These are phyloP conservation scores for Pomacea canaliculata DNA, from an alignment of 2,888 invertebrate genomes.

Conservation along the genomic window DNA sequence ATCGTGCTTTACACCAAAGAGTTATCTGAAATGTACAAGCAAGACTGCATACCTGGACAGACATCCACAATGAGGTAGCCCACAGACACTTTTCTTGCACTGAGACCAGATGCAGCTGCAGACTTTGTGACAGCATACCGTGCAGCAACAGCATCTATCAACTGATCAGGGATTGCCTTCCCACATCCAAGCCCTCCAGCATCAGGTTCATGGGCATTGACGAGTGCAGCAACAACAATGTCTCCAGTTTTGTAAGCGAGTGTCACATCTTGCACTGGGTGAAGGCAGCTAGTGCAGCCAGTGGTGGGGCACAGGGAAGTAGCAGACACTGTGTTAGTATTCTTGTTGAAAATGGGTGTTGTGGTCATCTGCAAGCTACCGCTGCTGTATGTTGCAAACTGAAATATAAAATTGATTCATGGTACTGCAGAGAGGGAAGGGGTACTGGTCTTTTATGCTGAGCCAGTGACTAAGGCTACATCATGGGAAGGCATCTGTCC, in stretches of 20 bases:
- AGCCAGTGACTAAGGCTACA: too few relatives aligned
- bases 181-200: slow-evolving; percentile 51
- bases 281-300: slow-evolving; percentile 51
- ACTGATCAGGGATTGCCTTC: slow-evolving; percentile 32
- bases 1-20: too few relatives aligned
- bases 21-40: too few relatives aligned
- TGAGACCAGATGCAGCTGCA: slow-evolving; percentile 29
- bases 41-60: slow-evolving; percentile 39
- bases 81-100: slow-evolving; percentile 44
- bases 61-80: slow-evolving; percentile 55
- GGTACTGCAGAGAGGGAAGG: not conserved
- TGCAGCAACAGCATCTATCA: slow-evolving; percentile 53
- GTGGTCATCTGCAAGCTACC: slow-evolving; percentile 35
- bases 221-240: slow-evolving; percentile 51
- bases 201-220: slow-evolving; percentile 48
- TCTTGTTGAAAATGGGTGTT: slow-evolving; percentile 36
- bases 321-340: slow-evolving; percentile 36
- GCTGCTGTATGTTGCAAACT: slow-evolving; percentile 51
- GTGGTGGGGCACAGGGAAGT: slow-evolving; percentile 46
- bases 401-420: slow-evolving; percentile 17
- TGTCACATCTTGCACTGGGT: slow-evolving; percentile 36
- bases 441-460: not conserved
- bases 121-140: slow-evolving; percentile 48
- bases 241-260: slow-evolving; percentile 52
- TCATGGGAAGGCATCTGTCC: too few relatives aligned